Percentiles rank a stretch among this genome's conserved stretches.
phyloP scores from a whole-genome alignment of 2,888 invertebrate species.

The Drosophila pegasa region DNA sequence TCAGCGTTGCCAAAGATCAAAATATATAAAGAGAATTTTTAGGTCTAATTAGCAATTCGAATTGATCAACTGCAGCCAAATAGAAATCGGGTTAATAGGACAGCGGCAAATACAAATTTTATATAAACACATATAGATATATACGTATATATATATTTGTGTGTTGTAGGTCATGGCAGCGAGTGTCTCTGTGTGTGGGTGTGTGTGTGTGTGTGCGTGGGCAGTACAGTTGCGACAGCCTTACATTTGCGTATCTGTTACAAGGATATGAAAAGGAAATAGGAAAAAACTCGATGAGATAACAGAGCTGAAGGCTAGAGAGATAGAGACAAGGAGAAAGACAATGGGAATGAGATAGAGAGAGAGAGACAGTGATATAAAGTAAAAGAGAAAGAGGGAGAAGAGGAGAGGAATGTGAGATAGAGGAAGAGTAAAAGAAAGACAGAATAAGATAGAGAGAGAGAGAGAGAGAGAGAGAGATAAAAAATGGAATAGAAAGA shows the following conservation, averaged over 20 bases:
- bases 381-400: not conserved
- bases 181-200: constrained; percentile 8
- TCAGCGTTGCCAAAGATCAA: constrained; percentile 63
- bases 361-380: not conserved
- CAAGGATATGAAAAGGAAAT: constrained; percentile 7
- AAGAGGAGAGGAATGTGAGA: not conserved
- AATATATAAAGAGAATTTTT: constrained; percentile 5
- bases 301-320: not conserved
- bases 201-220: constrained; percentile 29
- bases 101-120: constrained; percentile 37
- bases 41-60: constrained; percentile 14
- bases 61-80: constrained; percentile 48
- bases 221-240: constrained; percentile 41
- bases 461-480: not conserved
- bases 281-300: not conserved
- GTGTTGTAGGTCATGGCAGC: constrained; percentile 53
- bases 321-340: not conserved
- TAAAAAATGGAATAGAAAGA: not conserved
- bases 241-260: constrained; percentile 18
- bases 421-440: not conserved
- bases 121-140: not conserved
- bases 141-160: constrained; percentile 5
- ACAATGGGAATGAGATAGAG: not conserved
- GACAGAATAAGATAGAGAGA: no score
- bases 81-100: constrained; percentile 52